phyloP scores from a whole-genome alignment of 2,113 vertebrate species.

The Ictalurus furcatus region DNA sequence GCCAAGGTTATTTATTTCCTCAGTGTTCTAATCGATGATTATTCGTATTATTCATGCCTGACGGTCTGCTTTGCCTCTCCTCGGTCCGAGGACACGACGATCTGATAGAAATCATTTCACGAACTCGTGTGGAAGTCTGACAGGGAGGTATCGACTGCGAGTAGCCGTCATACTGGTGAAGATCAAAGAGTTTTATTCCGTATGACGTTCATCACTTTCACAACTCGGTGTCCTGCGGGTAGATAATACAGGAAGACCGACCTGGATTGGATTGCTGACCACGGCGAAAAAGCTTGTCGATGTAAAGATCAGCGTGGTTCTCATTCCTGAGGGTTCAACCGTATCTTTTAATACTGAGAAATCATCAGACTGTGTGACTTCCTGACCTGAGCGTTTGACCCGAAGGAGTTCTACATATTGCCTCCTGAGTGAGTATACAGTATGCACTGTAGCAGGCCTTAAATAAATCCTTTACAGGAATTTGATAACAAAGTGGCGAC shows the following conservation, averaged over 20 bases:
- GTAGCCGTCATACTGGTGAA: background rate
- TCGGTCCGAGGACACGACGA: background rate
- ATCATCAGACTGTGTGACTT: background rate
- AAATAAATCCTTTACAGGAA: too few species aligned
- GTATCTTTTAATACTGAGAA: background rate
- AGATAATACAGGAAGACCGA: background rate
- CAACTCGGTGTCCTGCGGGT: too few species aligned
- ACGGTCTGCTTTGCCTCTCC: background rate
- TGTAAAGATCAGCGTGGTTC: background rate
- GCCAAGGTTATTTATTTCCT: background rate
- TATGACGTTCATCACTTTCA: background rate
- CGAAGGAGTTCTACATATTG: background rate
- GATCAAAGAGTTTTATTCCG: background rate
- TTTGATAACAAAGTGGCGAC: too few species aligned
- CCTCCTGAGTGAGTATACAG: background rate
- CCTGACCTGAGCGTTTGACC: background rate
- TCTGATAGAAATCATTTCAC: background rate
- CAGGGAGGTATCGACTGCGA: background rate
- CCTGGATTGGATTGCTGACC: background rate
- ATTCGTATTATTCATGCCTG: background rate
- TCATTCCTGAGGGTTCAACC: background rate
- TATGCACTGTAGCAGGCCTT: background rate
- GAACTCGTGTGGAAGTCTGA: background rate
- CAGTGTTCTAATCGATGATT: background rate
- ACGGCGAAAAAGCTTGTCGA: background rate